Conservation (phyloP, 92 coral and sea anemone species). For the Porites evermanni region DNA sequence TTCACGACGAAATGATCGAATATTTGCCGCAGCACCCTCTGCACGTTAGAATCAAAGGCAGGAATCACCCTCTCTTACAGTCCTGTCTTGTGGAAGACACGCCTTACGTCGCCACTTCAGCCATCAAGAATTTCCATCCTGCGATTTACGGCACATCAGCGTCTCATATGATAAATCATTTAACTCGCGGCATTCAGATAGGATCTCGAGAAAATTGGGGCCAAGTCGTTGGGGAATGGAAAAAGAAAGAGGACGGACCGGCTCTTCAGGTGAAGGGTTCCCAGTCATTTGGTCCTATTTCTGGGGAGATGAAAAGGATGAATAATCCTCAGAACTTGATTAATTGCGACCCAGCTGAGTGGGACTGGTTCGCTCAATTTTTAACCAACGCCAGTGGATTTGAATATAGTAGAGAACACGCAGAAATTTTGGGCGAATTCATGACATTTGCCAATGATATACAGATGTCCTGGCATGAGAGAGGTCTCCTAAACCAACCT, state of each 20-base stretch:
- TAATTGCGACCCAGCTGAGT: neutral
- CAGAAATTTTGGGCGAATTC: neutral
- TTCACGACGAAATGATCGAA: constrained; percentile 62
- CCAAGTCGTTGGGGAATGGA: neutral
- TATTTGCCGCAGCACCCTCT: constrained; percentile 13
- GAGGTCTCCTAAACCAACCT: neutral
- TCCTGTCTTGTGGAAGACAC: constrained; percentile 57
- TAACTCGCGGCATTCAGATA: neutral
- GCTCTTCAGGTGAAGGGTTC: neutral
- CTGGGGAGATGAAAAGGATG: neutral
- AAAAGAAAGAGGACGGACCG: neutral
- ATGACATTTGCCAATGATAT: neutral
- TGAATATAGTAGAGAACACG: constrained; percentile 10
- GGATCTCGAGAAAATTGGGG: neutral
- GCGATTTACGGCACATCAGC: constrained; percentile 51
- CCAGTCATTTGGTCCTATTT: neutral
- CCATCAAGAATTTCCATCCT: constrained; percentile 63
- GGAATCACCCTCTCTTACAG: constrained; percentile 50
- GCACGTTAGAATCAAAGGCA: constrained; percentile 65
- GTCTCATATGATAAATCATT: neutral
- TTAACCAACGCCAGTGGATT: neutral
- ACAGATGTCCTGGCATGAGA: neutral
- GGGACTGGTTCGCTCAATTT: neutral
- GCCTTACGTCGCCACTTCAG: constrained; percentile 56
- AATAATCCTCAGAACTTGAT: neutral